These are phyloP conservation scores for Corythornis vintsioides DNA, from an alignment of 2,113 vertebrate species.

Conservation along the genomic window DNA sequence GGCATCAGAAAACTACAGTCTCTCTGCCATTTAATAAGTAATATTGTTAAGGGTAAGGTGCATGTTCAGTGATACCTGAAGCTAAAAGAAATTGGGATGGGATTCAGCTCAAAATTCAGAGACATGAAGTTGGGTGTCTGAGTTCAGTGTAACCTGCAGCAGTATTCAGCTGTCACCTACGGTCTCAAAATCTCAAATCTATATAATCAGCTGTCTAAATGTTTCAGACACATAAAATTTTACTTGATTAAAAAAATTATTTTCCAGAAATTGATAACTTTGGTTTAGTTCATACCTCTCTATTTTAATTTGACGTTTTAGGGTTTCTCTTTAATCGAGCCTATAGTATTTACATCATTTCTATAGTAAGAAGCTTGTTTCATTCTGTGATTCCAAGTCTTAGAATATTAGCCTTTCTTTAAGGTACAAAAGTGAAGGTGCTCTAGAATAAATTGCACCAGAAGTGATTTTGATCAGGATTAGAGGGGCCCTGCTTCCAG, in stretches of 20 bases:
- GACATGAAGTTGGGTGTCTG: neutral
- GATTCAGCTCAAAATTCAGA: neutral
- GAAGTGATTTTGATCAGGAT: no score
- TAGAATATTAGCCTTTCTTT: neutral
- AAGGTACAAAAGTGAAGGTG: neutral
- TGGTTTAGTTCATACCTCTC: neutral
- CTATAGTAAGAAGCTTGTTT: neutral
- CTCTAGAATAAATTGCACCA: no score
- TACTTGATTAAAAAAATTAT: neutral
- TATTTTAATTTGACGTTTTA: neutral
- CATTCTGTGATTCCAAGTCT: neutral
- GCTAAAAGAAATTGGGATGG: neutral
- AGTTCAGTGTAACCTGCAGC: neutral
- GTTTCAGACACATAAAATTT: neutral
- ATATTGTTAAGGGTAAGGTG: neutral
- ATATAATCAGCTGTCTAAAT: neutral
- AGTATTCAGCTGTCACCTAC: neutral
- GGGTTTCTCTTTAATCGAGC: neutral
- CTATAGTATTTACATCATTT: neutral
- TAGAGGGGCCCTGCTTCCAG: no score
- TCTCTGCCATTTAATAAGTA: neutral
- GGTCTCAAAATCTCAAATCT: neutral
- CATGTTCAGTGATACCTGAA: neutral
- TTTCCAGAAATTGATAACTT: neutral
- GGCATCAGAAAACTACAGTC: neutral